Percentiles rank a stretch among this genome's conserved stretches.
Evolutionary conservation across 2,113 vertebrate species (phyloP).

Genomic region (Lagopus muta): DNA sequence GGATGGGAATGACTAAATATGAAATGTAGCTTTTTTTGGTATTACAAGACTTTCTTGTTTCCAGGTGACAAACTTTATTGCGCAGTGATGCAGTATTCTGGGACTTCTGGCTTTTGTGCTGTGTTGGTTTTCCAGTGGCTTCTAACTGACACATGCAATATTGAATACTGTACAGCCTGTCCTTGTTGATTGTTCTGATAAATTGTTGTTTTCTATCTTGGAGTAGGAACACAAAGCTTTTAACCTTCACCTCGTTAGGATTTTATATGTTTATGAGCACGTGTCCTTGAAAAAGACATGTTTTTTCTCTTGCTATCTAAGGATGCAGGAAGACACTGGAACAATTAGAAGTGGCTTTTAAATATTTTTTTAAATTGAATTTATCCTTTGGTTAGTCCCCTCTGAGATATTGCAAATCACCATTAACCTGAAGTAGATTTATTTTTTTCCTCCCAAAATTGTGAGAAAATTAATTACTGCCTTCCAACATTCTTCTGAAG

Average conservation of each 20-base stretch:
- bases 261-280: not conserved
- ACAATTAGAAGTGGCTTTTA: conserved; percentile 5
- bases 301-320: not conserved
- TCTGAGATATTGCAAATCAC: not conserved
- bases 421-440: conserved; percentile 16
- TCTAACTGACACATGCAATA: not conserved
- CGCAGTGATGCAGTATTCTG: not conserved
- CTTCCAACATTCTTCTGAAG: not conserved
- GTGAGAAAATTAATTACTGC: not conserved
- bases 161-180: not conserved
- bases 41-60: not conserved
- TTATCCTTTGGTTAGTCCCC: conserved; percentile 2
- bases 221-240: not conserved
- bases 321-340: not conserved
- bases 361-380: not conserved
- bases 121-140: not conserved
- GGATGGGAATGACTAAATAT: not conserved
- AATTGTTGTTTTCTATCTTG: not conserved
- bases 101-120: not conserved
- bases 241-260: not conserved
- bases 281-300: not conserved
- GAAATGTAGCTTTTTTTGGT: not conserved
- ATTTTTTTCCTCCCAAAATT: conserved; percentile 21
- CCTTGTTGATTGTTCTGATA: not conserved
- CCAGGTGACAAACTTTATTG: not conserved